phyloP scores from a whole-genome alignment of 2,888 invertebrate genomes.

The Callyntrura guangdongensis region DNA sequence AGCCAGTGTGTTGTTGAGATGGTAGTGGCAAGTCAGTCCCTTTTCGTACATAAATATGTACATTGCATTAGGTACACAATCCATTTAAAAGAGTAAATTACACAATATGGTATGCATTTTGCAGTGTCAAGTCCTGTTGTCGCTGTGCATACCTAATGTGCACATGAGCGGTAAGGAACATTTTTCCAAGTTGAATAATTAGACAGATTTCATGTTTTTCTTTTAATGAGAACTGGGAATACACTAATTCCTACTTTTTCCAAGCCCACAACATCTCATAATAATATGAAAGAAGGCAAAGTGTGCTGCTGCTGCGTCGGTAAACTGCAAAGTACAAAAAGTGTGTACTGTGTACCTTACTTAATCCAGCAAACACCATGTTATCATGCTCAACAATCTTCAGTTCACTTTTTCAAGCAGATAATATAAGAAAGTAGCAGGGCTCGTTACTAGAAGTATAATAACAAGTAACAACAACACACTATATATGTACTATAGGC shows the following conservation, averaged over 20 bases:
- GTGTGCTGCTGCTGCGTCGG: constrained; percentile 8
- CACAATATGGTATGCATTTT: neutral
- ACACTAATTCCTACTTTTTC: neutral
- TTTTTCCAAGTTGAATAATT: constrained; percentile 6
- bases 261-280: neutral
- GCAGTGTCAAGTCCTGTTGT: neutral
- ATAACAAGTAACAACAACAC: no score
- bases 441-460: no score
- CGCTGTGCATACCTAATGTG: no score
- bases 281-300: neutral
- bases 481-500: neutral
- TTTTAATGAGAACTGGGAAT: constrained; percentile 38
- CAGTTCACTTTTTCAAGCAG: neutral
- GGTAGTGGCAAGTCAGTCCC: no score
- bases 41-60: neutral
- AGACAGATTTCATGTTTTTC: constrained; percentile 55
- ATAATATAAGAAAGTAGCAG: neutral
- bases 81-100: neutral
- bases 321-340: neutral
- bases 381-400: constrained; percentile 51
- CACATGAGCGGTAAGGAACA: neutral
- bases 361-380: constrained; percentile 1
- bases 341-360: neutral
- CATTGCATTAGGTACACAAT: neutral
- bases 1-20: no score